Evolutionary conservation across 2,113 vertebrate species (phyloP), one percentile per base, ranked within the genome.

Genomic region (Chauna torquata): DNA sequence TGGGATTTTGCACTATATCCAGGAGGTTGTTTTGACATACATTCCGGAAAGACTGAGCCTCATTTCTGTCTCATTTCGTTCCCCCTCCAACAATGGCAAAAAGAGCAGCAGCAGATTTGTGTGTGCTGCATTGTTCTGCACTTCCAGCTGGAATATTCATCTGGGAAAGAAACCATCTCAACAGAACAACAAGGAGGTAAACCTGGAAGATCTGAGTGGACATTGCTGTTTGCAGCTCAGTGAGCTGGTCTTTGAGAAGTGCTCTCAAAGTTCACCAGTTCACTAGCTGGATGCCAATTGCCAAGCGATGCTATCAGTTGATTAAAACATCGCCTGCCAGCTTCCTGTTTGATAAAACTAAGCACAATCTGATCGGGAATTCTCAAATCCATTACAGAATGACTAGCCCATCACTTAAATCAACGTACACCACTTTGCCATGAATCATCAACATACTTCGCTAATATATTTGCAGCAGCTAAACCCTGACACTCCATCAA

Each of bases 271-370:
- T 40, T 42, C 62, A 65, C 62, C 40, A 20, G 66, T 96, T 94
- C 96, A 89, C 95, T 88, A 96, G 84, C 92, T 88, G 84, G 94
- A 89, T 95, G 95, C 91, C 97, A 88, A 96, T 93, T 40, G 96
- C 97, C 97, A 91, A 96, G 91, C 1, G 97, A 98, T 98, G 97
- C 95, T 97, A 98, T 98, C 98, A 98, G 96, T 97, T 98, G 98
- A 98, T 98, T 97, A 98, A 98, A 98, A 97, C 97, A 96, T 90
- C 94, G 97, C 69, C 96, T 93, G 97, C 97, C 98, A 98, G 97
- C 96, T 96, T 97, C 90, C 92, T 97, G 88, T 92, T 94, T 97
- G 97, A 97, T 98, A 97, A 97, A 96, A 95, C 92, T 89, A 94
- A 96, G 72, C 49, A 72, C 94, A 76, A 74, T 83, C 92, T 94